phyloP scores from a whole-genome alignment of 2,888 invertebrate species.

The Meiosimyza decipiens region DNA sequence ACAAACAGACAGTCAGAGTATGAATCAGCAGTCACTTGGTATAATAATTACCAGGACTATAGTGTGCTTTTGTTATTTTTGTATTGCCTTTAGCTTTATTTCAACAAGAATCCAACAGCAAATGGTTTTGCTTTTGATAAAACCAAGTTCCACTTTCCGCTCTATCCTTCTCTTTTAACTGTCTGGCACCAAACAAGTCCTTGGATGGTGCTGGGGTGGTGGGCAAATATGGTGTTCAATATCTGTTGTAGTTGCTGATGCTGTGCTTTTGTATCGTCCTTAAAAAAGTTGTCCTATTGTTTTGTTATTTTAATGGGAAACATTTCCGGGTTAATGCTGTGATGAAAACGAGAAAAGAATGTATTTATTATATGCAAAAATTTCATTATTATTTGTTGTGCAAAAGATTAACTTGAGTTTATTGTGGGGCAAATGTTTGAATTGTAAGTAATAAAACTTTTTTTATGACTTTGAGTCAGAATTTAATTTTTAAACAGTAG shows the following conservation, averaged over 20 bases:
- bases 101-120: too few relatives aligned
- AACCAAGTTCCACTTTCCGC: too few relatives aligned
- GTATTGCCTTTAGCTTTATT: too few relatives aligned
- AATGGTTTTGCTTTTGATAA: too few relatives aligned
- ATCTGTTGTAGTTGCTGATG: neutral
- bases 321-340: slow-evolving; percentile 35
- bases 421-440: too few relatives aligned
- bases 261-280: neutral
- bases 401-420: neutral
- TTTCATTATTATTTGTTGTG: slow-evolving; percentile 1
- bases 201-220: neutral
- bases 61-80: too few relatives aligned
- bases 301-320: slow-evolving; percentile 30
- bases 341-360: slow-evolving; percentile 12
- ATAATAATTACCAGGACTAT: too few relatives aligned
- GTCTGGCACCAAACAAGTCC: slow-evolving; percentile 5
- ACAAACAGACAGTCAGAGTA: too few relatives aligned
- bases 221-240: neutral
- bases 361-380: neutral
- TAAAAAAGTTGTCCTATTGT: slow-evolving; percentile 20
- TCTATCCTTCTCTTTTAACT: neutral
- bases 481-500: too few relatives aligned
- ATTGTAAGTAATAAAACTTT: too few relatives aligned
- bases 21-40: too few relatives aligned
- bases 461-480: too few relatives aligned